phyloP scores from a whole-genome alignment of 2,888 invertebrate species.

The Agonopterix subpropinquella region DNA sequence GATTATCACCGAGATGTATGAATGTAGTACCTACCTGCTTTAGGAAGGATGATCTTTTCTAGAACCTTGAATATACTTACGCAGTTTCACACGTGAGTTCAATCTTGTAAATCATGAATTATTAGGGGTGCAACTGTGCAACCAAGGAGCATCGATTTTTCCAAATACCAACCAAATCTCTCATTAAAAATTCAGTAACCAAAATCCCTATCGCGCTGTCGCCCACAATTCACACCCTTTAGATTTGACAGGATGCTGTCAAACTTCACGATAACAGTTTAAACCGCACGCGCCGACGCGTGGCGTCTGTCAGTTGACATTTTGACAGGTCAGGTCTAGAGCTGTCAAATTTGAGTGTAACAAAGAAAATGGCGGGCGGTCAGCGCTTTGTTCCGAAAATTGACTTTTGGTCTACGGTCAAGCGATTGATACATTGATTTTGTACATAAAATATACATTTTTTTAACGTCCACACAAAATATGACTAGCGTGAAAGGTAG shows the following conservation, averaged over 20 bases:
- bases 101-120: no score
- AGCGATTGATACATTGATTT: not conserved
- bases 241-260: conserved; percentile 52
- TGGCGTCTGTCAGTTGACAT: conserved; percentile 40
- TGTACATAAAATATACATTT: not conserved
- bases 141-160: not conserved
- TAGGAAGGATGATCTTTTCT: no score
- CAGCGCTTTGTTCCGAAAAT: conserved; percentile 45
- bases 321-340: conserved; percentile 45
- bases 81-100: no score
- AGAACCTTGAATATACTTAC: no score
- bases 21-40: no score
- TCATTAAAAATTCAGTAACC: conserved; percentile 19
- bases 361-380: conserved; percentile 40
- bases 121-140: no score
- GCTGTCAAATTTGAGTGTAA: conserved; percentile 39
- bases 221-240: conserved; percentile 33
- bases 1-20: no score
- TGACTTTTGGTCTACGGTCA: conserved; percentile 36
- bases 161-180: not conserved
- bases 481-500: no score
- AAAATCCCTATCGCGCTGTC: conserved; percentile 25
- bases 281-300: conserved; percentile 63
- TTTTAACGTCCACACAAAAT: no score
- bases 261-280: conserved; percentile 55